These are phyloP conservation scores for Philantomba maxwellii DNA, from an alignment of 2,113 vertebrate species.

Conservation along the genomic window DNA sequence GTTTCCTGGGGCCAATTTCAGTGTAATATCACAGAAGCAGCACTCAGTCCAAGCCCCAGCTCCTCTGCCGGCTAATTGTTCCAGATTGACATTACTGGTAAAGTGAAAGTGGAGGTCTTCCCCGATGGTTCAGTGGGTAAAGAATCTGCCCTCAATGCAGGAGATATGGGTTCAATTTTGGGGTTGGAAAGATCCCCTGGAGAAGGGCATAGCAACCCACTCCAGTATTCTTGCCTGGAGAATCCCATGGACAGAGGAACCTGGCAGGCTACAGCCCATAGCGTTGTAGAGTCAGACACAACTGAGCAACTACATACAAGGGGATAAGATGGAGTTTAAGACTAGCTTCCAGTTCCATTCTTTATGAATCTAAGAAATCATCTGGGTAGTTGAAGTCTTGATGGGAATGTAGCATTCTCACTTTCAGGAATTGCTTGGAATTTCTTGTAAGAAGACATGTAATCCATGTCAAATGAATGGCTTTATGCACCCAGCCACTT, in stretches of 20 bases:
- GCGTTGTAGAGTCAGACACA: background rate
- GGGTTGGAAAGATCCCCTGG: background rate
- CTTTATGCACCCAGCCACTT: background rate
- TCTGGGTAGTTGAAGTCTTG: background rate
- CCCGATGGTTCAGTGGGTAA: background rate
- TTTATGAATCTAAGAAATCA: background rate
- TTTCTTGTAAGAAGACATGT: background rate
- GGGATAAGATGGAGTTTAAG: background rate
- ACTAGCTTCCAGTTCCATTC: background rate
- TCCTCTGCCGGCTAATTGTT: accelerated
- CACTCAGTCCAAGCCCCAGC: background rate
- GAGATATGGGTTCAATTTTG: background rate
- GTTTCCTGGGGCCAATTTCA: background rate
- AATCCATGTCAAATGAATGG: background rate
- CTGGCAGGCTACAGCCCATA: background rate
- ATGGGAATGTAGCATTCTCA: background rate
- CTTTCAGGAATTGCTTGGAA: background rate
- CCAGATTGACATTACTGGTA: background rate
- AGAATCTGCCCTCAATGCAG: background rate
- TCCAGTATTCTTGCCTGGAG: background rate
- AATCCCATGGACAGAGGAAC: background rate
- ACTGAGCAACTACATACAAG: background rate
- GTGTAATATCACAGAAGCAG: accelerated
- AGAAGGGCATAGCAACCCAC: background rate
- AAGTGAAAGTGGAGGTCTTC: background rate